Evolutionary conservation across 2,888 invertebrate species (phyloP), one percentile per base, ranked within the genome.

Genomic region (Harmothoe impar): DNA sequence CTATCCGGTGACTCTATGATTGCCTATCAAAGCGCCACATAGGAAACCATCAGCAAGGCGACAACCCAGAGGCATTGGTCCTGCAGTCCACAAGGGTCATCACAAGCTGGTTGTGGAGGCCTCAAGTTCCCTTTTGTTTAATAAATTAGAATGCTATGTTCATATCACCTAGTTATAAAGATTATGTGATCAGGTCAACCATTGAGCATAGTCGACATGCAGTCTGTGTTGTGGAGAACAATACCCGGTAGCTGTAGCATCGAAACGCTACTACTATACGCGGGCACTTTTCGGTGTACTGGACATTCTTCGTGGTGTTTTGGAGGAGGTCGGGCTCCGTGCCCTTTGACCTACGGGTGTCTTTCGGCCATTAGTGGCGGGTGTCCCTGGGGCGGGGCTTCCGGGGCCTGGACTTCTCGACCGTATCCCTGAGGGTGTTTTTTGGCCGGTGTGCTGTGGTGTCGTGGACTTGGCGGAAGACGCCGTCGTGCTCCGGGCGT

Each of bases 231-330:
- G 77, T 77, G 77, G 17, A 31, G 77, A 25, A 17, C 25, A 25
- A 15, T 31, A 31, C 77, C 17, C 17, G 12, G 31, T 15, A 25
- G 5, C 5, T 43, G 43, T 43, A 43, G 43, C 10, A 43, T 43
- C 43, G 3, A 43, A 3, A 43, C 10, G 43, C n/a, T 62, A n/a
- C 62, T 81, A 29, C 54, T 86, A 86, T 86, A 86, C 86, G 7
- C 86, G 52, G 10, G 86, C 86, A 86, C 86, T 86, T 54, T 86
- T 86, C 10, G 86, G 86, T 54, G 86, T 86, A 52, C 86, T 86
- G 25, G 86, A 54, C 86, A 86, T 54, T 52, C 86, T 3, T 52
- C 86, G 86, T 52, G 86, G 25, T 5, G 54, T 54, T 54, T 52
- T 86, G 10, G 31, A n/a, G 84, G 84, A 84, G 52, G 86, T 54